A percentile compares a stretch with the other conserved stretches of the same genome.
phyloP scores from a whole-genome alignment of 1,140 invertebrate species.

The Magallana angulata region DNA sequence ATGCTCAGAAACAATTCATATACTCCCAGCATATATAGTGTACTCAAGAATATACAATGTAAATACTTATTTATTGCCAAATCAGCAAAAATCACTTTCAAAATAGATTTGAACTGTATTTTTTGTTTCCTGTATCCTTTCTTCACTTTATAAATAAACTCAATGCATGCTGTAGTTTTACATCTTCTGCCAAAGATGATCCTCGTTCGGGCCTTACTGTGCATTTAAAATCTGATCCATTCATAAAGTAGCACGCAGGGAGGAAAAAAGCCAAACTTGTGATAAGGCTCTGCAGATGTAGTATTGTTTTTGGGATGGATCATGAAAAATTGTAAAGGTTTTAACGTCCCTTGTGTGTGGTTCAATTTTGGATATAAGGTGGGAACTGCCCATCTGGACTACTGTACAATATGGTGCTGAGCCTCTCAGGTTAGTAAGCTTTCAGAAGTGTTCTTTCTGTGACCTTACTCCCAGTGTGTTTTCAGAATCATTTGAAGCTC shows the following conservation, averaged over 20 bases:
- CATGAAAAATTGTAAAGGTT: conserved; percentile 16
- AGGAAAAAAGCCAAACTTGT: neutral
- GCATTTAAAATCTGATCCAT: conserved; percentile 36
- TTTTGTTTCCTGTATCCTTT: neutral
- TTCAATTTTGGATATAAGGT: neutral
- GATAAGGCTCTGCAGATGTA: conserved; percentile 22
- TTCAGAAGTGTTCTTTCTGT: neutral
- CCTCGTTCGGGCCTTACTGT: neutral
- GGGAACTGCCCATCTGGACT: neutral
- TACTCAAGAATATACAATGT: too few relatives aligned
- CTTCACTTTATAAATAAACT: conserved; percentile 1
- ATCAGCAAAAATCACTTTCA: too few relatives aligned
- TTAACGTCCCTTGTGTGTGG: neutral
- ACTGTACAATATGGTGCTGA: neutral
- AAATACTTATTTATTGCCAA: too few relatives aligned
- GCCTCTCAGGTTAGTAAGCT: neutral
- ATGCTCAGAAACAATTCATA: too few relatives aligned
- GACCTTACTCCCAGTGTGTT: conserved; percentile 1
- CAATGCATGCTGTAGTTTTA: neutral
- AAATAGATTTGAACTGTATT: too few relatives aligned
- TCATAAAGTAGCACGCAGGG: neutral
- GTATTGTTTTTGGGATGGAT: conserved; percentile 16
- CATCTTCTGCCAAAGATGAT: neutral
- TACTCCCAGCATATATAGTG: too few relatives aligned
- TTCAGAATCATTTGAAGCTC: neutral